Percentiles rank a stretch among this genome's conserved stretches.
These are phyloP conservation scores for Gobio occitaniae DNA, from an alignment of 2,797 vertebrate genomes.

Conservation along the genomic window DNA sequence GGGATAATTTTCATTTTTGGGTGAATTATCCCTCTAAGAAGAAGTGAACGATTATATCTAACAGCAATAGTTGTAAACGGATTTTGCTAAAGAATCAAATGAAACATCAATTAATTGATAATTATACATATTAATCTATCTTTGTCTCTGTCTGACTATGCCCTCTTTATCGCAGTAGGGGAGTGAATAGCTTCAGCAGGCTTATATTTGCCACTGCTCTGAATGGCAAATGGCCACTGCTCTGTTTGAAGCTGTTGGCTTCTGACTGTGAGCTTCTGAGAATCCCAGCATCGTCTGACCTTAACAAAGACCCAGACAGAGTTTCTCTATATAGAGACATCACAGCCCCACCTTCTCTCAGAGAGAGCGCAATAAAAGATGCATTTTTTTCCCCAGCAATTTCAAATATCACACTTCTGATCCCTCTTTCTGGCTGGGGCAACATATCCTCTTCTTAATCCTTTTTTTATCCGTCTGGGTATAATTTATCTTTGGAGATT, in stretches of 20 bases:
- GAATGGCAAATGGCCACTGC: conserved; percentile 10
- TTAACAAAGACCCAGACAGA: conserved; percentile 46
- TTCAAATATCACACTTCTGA: not conserved
- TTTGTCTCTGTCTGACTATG: conserved; percentile 14
- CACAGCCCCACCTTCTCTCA: conserved; percentile 3
- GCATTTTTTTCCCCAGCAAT: not conserved
- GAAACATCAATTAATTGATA: not conserved
- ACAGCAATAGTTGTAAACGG: not conserved
- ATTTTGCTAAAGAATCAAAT: not conserved
- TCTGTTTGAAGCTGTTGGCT: conserved; percentile 48
- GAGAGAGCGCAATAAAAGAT: not conserved
- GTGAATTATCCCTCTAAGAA: not conserved
- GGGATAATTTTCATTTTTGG: not conserved
- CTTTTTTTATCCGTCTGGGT: conserved; percentile 10
- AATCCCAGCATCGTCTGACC: conserved; percentile 55
- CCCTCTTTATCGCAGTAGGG: conserved; percentile 12
- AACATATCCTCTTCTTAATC: not conserved
- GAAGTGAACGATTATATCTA: not conserved
- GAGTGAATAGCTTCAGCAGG: conserved; percentile 27
- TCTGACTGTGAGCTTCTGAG: conserved; percentile 53
- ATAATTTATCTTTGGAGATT: conserved; percentile 39
- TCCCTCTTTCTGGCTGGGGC: not conserved
- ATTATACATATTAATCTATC: not conserved
- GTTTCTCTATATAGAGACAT: conserved; percentile 35
- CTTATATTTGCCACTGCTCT: conserved; percentile 47